Base-by-base conservation (phyloP, 2,797 vertebrate species). In the Thalassophryne amazonica region DNA sequence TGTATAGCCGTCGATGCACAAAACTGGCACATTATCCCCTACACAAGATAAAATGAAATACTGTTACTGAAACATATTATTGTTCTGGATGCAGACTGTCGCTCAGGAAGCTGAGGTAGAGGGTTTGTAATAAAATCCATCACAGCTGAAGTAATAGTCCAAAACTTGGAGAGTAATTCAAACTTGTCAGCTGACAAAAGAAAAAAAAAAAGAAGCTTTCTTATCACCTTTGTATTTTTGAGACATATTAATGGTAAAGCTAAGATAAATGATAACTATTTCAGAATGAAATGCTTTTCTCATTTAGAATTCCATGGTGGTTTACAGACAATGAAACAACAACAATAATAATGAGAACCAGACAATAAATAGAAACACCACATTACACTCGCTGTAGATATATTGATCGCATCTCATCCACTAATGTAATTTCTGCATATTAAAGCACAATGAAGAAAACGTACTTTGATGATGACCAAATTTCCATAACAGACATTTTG, bases 401-500 rank as follows among this genome's bases (percentile, higher is more conserved):
- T n/a, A n/a, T n/a, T n/a, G n/a, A n/a, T 7, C 14, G 4, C 20
- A 36, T 28, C 18, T 23, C 16, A 21, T 39, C 13, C 16, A 40
- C 20, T 52, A 9, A 62, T 58, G 4, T 4, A 35, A 55, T 46
- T 34, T 40, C 35, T 33, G 16, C 5, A 30, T 50, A 20, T 18
- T 23, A 27, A 43, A 27, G 19, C 60, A 42, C 2, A 19, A 58
- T 4, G 38, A 16, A 27, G 15, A 54, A 47, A 36, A 38, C 46
- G 25, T 3, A 42, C 12, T 54, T n/a, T 15, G 27, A 29, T 25
- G 35, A 16, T 18, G 13, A 19, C 15, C 45, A 22, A 49, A 60
- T 36, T 31, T 36, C 69, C 18, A 25, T 40, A 67, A 58, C 1
- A 12, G 13, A 36, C 39, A 34, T 45, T 55, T 41, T 56, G 4